These are phyloP conservation scores for Carposina sasakii DNA, from an alignment of 1,140 invertebrate genomes.

Conservation along the genomic window DNA sequence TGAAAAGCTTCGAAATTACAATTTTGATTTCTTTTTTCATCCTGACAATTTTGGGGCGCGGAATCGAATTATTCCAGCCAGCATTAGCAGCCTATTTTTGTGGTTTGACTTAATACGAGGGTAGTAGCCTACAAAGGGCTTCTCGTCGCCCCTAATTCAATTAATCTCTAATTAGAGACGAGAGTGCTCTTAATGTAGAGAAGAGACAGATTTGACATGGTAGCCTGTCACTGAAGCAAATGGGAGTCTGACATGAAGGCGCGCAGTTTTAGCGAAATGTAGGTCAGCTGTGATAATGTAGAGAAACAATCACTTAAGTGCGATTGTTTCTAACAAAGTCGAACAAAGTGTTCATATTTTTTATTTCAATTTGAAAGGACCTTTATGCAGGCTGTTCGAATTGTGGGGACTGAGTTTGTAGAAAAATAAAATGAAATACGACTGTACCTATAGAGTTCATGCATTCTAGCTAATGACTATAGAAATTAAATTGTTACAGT, in stretches of 20 bases:
- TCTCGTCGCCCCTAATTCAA: conserved; percentile 51
- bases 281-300: conserved; percentile 47
- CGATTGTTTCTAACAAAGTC: no score
- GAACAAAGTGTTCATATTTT: no score
- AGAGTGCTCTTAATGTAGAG: conserved; percentile 64
- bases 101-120: not conserved
- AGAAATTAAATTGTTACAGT: no score
- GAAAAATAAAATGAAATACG: no score
- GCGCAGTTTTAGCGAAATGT: conserved; percentile 24
- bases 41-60: no score
- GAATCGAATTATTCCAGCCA: no score
- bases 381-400: no score
- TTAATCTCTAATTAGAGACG: conserved; percentile 64
- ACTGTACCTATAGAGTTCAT: no score
- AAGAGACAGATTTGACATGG: conserved; percentile 53
- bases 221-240: conserved; percentile 51
- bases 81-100: not conserved
- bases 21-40: conserved; percentile 11
- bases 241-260: conserved; percentile 57
- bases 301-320: no score
- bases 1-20: conserved; percentile 20
- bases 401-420: no score
- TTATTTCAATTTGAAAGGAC: no score
- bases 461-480: no score
- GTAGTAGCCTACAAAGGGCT: conserved; percentile 39